phyloP scores from a whole-genome alignment of 64 coral and sea anemone species.

The Porites lutea region DNA sequence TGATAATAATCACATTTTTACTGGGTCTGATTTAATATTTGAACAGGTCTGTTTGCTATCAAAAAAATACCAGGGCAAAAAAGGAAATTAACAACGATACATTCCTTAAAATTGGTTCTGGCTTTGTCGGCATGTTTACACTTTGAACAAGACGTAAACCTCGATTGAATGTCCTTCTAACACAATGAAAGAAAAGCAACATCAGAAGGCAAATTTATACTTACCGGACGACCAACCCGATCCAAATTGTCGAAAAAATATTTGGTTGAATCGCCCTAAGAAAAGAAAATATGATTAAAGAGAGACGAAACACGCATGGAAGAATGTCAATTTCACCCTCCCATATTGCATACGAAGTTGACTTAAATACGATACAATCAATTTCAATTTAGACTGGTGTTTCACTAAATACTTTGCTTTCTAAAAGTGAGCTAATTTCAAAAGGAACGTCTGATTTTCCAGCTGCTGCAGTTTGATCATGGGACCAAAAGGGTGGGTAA shows the following conservation, averaged over 20 bases:
- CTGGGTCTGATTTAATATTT: background rate
- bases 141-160: background rate
- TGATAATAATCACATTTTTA: background rate
- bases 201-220: conserved; percentile 16
- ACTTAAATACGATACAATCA: background rate
- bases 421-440: background rate
- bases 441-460: background rate
- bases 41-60: background rate
- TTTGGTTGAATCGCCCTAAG: conserved; percentile 95
- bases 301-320: conserved; percentile 7
- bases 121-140: conserved; percentile 24
- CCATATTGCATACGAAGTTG: no score
- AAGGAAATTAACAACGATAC: background rate
- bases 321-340: conserved; percentile 30
- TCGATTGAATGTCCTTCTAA: conserved; percentile 11
- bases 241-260: conserved; percentile 99
- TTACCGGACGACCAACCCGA: conserved; percentile 92
- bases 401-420: background rate
- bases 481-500: background rate
- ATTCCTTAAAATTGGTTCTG: background rate
- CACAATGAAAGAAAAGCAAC: no score
- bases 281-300: conserved; percentile 58
- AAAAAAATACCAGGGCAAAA: background rate
- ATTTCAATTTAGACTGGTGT: background rate
- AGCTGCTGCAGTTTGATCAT: background rate